These are phyloP conservation scores for Tursiops truncatus DNA, from an alignment of 2,113 vertebrate genomes.

Conservation along the genomic window DNA sequence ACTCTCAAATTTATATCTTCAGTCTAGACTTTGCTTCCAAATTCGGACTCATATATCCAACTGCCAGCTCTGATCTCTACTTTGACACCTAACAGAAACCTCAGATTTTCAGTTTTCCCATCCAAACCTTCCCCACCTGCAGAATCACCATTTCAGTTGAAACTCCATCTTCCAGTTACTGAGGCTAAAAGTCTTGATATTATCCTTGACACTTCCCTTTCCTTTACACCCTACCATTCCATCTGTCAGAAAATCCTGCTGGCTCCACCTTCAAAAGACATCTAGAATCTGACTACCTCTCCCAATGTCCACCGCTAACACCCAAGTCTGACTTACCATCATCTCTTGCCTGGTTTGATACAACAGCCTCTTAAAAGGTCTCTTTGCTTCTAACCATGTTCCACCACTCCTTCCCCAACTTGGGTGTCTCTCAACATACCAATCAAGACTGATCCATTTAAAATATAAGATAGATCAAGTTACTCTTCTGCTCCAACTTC, in stretches of 20 bases:
- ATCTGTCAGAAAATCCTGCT: neutral
- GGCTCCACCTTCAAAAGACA: neutral
- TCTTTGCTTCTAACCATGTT: neutral
- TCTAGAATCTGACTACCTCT: neutral
- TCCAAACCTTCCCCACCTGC: neutral
- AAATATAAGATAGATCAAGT: neutral
- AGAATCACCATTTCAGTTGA: neutral
- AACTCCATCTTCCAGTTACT: neutral
- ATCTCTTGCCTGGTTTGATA: neutral
- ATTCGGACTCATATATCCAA: constrained; percentile 21
- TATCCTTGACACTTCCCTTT: neutral
- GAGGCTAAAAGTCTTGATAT: neutral
- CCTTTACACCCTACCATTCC: neutral
- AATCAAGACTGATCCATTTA: neutral
- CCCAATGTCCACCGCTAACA: neutral
- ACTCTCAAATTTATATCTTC: neutral
- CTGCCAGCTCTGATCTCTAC: neutral
- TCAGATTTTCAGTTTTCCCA: neutral
- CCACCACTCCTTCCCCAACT: neutral
- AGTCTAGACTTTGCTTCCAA: neutral
- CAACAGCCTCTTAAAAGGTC: neutral
- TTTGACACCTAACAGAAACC: neutral
- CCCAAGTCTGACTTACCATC: neutral
- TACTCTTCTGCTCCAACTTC: neutral
- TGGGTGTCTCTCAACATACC: neutral